Base-by-base conservation (phyloP, 2,888 invertebrate genomes). In the Adelphocoris suturalis region DNA sequence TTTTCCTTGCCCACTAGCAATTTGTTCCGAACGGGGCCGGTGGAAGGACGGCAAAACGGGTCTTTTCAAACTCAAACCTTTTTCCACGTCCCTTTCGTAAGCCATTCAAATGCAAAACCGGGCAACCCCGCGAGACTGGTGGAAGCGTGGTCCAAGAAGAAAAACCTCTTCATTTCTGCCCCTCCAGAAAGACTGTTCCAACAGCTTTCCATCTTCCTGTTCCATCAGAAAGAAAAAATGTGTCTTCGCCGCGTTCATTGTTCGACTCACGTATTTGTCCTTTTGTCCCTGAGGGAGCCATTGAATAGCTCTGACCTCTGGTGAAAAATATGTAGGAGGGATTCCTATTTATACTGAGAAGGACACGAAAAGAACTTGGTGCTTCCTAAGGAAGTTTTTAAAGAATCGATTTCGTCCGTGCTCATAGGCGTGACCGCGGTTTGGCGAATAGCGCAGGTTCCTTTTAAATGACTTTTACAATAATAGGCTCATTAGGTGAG, bases 31-130 rank as follows among this genome's bases (percentile, higher is more conserved):
- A 75, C 86, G 13, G 86, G 55, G 28, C 46, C 11, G 46, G 23
- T 68, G 27, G 48, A 52, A 82, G 82, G 48, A 47, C 48, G 82
- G n/a, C 46, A 47, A 86, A 86, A 68, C 75, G 68, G 47, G 16
- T 46, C 75, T 68, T 86, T 86, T 68, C 28, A 86, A 68, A 28
- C 46, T 68, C 27, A 19, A 52, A n/a, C 82, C 48, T 82, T 52
- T 52, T 82, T 48, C 82, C 16, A 19, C 19, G 16, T 48, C 48
- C 48, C 47, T 48, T 52, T 48, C 82, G 27, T 47, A 82, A 82
- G 82, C 86, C 75, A 86, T 86, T 86, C 86, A 86, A 75, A 86
- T 86, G 86, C 75, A 86, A 86, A 86, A 75, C 48, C 86, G 13
- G 52, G n/a, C 82, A 52, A 23, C 81, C 78, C 78, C 37, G 78